A percentile compares a stretch with the other conserved stretches of the same genome.
Evolutionary conservation across 2,113 vertebrate species (phyloP).

Genomic region (Megaptera novaeangliae): DNA sequence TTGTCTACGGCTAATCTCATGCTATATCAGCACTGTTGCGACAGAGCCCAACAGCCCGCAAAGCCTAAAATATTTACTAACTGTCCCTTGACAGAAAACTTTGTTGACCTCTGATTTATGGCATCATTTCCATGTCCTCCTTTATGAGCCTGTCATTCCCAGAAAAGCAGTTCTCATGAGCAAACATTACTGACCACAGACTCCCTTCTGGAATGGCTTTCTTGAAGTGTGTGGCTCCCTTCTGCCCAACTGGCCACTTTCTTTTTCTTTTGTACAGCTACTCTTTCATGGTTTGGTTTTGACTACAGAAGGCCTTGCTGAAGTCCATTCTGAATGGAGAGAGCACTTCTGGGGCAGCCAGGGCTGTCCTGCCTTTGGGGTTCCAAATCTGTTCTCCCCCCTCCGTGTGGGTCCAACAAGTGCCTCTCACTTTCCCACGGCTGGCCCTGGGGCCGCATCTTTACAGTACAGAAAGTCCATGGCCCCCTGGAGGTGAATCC

Average conservation of each 20-base stretch:
- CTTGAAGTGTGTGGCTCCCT: not conserved
- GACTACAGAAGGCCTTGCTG: not conserved
- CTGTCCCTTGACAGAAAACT: not conserved
- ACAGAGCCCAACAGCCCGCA: rapidly evolving
- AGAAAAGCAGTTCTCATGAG: not conserved
- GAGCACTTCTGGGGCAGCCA: rapidly evolving
- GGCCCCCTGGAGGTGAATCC: not conserved
- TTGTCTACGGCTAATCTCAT: not conserved
- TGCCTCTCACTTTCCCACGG: not conserved
- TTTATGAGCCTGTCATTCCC: not conserved
- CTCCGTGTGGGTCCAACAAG: not conserved
- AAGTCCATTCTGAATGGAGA: not conserved
- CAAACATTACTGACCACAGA: not conserved
- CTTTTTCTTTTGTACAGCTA: not conserved
- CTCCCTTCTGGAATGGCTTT: not conserved
- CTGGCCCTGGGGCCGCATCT: rapidly evolving
- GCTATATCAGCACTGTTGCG: not conserved
- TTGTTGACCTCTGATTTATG: not conserved
- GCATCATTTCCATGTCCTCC: not conserved
- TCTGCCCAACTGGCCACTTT: not conserved
- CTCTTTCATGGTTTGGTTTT: not conserved
- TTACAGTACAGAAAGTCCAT: rapidly evolving
- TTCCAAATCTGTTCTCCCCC: rapidly evolving
- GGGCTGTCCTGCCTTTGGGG: not conserved
- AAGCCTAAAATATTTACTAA: not conserved